A percentile compares a stretch with the other conserved stretches of the same genome.
These are phyloP conservation scores for Pseudochaenichthys georgianus DNA, from an alignment of 2,797 vertebrate genomes.

Conservation along the genomic window DNA sequence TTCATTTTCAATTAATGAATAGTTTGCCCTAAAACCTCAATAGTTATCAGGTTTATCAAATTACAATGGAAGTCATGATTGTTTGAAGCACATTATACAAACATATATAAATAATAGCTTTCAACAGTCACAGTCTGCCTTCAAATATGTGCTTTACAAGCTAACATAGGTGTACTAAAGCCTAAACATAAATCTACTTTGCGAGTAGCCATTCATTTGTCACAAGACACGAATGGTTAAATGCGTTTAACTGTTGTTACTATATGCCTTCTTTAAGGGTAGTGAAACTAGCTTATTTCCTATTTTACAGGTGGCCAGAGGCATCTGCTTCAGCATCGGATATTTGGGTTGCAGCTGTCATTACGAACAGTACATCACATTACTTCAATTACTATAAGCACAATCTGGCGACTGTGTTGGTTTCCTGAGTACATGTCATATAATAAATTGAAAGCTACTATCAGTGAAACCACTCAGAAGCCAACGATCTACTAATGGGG, in stretches of 20 bases:
- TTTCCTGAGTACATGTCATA: slow-evolving; percentile 28
- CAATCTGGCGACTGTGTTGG: background rate
- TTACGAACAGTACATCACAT: slow-evolving; percentile 5
- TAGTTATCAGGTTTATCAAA: slow-evolving; percentile 22
- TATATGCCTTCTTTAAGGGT: slow-evolving; percentile 7
- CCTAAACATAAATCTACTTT: background rate
- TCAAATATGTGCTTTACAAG: background rate
- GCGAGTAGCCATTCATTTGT: background rate
- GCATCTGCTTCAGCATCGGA: slow-evolving; percentile 25
- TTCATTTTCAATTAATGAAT: slow-evolving; percentile 5
- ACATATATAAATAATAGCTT: background rate
- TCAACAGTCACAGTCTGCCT: background rate
- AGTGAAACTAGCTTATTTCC: slow-evolving; percentile 48
- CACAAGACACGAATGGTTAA: background rate
- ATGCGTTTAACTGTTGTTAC: background rate
- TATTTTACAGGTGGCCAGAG: slow-evolving; percentile 44
- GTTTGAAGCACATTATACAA: background rate
- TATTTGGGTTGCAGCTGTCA: slow-evolving; percentile 27
- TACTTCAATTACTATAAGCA: background rate
- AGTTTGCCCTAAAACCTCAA: slow-evolving; percentile 8
- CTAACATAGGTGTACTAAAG: background rate
- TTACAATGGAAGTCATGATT: background rate
- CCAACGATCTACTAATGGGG: slow-evolving; percentile 17
- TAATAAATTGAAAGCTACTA: slow-evolving; percentile 2
- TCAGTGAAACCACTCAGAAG: slow-evolving; percentile 13